Evolutionary conservation across 2,797 vertebrate genomes (phyloP), one percentile per base, ranked within the genome.

Genomic region (Meriones psammophilus): DNA sequence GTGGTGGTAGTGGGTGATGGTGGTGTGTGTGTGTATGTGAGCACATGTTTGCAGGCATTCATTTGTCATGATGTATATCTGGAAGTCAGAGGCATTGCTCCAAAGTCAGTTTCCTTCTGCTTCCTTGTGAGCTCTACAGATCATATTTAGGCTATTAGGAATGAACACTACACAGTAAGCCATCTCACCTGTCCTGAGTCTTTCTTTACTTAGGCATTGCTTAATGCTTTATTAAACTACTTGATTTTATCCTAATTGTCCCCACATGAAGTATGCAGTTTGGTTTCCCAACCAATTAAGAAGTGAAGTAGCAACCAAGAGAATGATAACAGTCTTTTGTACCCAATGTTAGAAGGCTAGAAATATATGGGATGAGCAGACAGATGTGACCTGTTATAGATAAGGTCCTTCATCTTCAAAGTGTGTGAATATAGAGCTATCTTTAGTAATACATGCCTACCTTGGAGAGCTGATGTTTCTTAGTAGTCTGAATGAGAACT

Each of bases 211-310:
- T 20, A 26, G 20, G 54, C 3, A 24, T 26, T 56, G 17, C 20
- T 79, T 97, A 84, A 39, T 85, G 17, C 22, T 88, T 85, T 78
- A 5, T 81, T 68, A 62, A 56, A 78, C 93, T 62, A 20, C 8
- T 24, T 71, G 3, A 77, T 81, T 93, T 69, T n/a, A 86, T 69
- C 66, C 20, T 26, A 14, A 79, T 36, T 73, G 54, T 2, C 42
- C 22, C 14, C 30, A 14, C 24, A 14, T 6, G 18, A 39, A n/a
- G 5, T 73, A 18, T 39, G 1, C 9, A 60, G 4, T 33, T 5
- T 39, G 69, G 7, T 30, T 50, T 42, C 26, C 84, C 36, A 5
- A 64, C 54, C 84, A 9, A 33, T 8, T 33, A 28, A 90, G 4
- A 58, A 88, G 3, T 26, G 24, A 64, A 69, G 6, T 78, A 33